Base-by-base conservation (phyloP, 2,113 vertebrate species). In the Hipposideros armiger region DNA sequence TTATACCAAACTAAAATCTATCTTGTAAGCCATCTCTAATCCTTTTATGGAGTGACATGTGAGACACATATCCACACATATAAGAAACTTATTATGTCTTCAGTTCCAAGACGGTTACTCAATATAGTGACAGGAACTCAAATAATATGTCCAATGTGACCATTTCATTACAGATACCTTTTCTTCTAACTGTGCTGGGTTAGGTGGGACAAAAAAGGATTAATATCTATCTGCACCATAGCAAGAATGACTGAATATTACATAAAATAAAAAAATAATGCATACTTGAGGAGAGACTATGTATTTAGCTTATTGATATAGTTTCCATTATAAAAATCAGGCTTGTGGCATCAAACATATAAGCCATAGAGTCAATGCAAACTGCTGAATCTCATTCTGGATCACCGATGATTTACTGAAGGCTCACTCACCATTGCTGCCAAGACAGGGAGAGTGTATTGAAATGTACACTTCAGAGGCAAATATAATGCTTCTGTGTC, bases 371-470 rank as follows among this genome's bases (percentile, higher is more conserved):
- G 64, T 93, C 45, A 56, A 22, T 95, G 67, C 93, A 96, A 95
- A 62, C 32, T 94, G 36, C 45, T 50, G 28, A 96, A 96, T n/a
- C 40, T 97, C 85, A 60, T 83, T 83, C 73, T 91, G 78, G 78
- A 92, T 95, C 81, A 91, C 16, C 40, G 62, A 87, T 69, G 54
- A 94, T 94, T 96, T 96, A 77, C 50, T 87, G 78, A 96, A 94
- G 76, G 5, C 47, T 87, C 76, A 76, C 42, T 77, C 26, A 87
- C 73, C 28, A 36, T 6, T 66, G 66, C 77, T 97, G 95, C 96
- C 96, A 96, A 95, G 45, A 89, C 40, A 81, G 32, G 10, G 32
- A 94, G 42, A 74, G 36, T 78, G 40, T 88, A 89, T 36, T 70
- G 85, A 92, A 96, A 95, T 60, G 36, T 60, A 80, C 73, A 83